These are phyloP conservation scores for Hydractinia echinata DNA, from an alignment of 30 jellyfish, hydroid and myxozoan genomes.

Conservation along the genomic window DNA sequence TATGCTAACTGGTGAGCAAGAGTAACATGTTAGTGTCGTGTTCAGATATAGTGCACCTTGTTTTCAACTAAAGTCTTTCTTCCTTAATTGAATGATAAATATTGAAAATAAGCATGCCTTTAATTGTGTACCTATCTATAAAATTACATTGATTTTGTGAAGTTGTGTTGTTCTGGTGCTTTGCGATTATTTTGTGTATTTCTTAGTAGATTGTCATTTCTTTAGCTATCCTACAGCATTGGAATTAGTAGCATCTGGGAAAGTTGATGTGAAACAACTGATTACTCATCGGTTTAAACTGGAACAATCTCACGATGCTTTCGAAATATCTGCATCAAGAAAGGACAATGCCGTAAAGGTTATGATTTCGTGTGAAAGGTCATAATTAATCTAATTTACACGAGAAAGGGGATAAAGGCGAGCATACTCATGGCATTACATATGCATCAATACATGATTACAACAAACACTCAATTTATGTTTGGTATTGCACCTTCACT, in stretches of 20 bases:
- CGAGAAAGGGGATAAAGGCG: too few relatives aligned
- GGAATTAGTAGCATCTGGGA: slow-evolving; percentile 83
- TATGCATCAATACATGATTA: too few relatives aligned
- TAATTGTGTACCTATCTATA: too few relatives aligned
- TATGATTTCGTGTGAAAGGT: slow-evolving; percentile 55
- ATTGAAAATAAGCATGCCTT: too few relatives aligned
- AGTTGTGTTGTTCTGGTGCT: too few relatives aligned
- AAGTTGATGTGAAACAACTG: slow-evolving; percentile 78
- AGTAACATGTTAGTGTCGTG: not conserved
- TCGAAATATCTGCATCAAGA: slow-evolving; percentile 60
- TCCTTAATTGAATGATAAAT: too few relatives aligned
- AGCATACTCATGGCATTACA: too few relatives aligned
- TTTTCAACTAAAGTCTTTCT: not conserved
- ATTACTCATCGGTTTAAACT: slow-evolving; percentile 83
- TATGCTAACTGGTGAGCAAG: slow-evolving; percentile 78
- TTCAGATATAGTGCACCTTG: not conserved
- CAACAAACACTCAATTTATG: too few relatives aligned
- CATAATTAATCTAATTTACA: not conserved
- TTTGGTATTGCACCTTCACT: too few relatives aligned
- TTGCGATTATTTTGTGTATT: too few relatives aligned
- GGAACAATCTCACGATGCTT: slow-evolving; percentile 73
- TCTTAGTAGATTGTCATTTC: too few relatives aligned
- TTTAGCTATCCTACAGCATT: slow-evolving; percentile 88
- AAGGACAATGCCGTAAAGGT: slow-evolving; percentile 80
- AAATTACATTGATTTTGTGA: too few relatives aligned